These are phyloP conservation scores for Petroica traversi DNA, from an alignment of 2,113 vertebrate genomes.

Conservation along the genomic window DNA sequence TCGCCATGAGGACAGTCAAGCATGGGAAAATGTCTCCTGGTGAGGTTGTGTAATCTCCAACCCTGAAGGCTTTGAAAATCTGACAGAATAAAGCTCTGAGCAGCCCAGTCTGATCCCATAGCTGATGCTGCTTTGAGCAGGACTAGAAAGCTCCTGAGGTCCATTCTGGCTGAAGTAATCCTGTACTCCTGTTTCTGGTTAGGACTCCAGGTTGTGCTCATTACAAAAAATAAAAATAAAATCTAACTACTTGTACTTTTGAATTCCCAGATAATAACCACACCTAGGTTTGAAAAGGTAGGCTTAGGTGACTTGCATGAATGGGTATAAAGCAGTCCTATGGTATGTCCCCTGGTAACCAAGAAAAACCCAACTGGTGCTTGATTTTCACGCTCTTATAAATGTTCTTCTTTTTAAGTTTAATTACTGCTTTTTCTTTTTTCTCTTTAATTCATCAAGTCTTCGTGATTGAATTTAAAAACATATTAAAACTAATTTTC, in stretches of 20 bases:
- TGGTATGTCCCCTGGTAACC: neutral
- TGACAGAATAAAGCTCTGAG: neutral
- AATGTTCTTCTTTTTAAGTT: neutral
- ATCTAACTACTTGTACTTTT: neutral
- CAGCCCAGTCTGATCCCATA: neutral
- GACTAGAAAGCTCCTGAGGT: neutral
- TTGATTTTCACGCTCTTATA: neutral
- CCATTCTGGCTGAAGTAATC: neutral
- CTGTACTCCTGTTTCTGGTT: neutral
- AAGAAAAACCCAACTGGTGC: neutral
- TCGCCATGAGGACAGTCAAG: neutral
- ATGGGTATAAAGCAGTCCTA: neutral
- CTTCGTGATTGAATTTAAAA: neutral
- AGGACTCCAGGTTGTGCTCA: neutral
- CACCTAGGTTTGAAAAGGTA: neutral
- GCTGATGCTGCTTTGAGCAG: neutral
- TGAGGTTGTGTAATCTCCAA: neutral
- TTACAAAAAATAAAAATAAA: neutral
- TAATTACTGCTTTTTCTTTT: neutral
- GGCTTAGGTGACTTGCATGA: neutral
- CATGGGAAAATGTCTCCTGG: neutral
- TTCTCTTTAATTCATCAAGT: neutral
- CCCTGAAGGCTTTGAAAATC: neutral
- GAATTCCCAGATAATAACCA: neutral
- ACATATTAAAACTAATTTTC: neutral